Evolutionary conservation across 2,888 invertebrate genomes (phyloP).

Genomic region (Volucella zonaria): DNA sequence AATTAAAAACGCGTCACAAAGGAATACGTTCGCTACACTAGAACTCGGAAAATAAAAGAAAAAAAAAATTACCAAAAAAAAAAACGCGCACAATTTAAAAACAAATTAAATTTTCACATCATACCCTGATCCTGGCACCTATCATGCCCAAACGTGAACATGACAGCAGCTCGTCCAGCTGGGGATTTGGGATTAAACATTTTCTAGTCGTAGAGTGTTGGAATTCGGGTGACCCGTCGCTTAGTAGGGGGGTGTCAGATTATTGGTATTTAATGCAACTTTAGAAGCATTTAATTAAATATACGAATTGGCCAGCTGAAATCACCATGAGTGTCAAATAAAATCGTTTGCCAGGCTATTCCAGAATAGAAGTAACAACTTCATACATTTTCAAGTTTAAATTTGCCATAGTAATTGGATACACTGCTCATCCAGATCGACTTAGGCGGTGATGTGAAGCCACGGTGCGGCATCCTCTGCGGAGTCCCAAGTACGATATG

Average conservation of each 20-base stretch:
- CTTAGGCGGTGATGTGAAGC: too few species aligned
- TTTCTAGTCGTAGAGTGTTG: not conserved
- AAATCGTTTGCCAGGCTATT: too few species aligned
- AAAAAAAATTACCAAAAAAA: not conserved
- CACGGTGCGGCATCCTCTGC: too few species aligned
- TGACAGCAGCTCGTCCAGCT: slow-evolving; percentile 14
- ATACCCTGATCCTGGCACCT: not conserved
- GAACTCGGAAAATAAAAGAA: not conserved
- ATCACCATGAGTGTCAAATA: not conserved
- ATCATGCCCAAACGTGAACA: slow-evolving; percentile 14
- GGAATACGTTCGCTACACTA: slow-evolving; percentile 7
- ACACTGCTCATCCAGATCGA: too few species aligned
- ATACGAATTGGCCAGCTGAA: not conserved
- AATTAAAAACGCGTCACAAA: slow-evolving; percentile 53
- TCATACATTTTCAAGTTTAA: too few species aligned
- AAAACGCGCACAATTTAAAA: slow-evolving; percentile 18
- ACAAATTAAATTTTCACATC: slow-evolving; percentile 44
- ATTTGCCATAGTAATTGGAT: too few species aligned
- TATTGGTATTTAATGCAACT: slow-evolving; percentile 37
- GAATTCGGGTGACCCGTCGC: not conserved
- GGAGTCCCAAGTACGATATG: too few species aligned
- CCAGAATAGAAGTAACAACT: too few species aligned
- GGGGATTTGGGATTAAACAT: not conserved
- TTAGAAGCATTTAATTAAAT: slow-evolving; percentile 38
- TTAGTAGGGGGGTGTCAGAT: not conserved